Percentiles rank a stretch among this genome's conserved stretches.
Conservation (phyloP, 2,113 vertebrate genomes). For the Pollimyrus isidori region DNA sequence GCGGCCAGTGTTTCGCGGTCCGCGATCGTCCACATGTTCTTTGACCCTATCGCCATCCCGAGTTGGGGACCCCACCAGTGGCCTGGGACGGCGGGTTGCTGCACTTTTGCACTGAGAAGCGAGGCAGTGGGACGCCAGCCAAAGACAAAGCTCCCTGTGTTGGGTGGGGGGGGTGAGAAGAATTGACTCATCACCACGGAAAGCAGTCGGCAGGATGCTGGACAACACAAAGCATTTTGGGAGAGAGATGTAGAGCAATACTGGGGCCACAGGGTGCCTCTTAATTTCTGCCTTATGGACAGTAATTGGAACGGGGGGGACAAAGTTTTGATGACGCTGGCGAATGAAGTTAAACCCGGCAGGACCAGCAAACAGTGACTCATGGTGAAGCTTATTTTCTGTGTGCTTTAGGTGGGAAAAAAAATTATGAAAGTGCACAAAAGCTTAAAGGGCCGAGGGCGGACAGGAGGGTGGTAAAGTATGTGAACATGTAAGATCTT, state of each 20-base stretch:
- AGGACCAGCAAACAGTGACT: constrained; percentile 33
- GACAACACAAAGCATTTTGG: background rate
- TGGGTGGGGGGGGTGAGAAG: background rate
- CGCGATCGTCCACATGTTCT: background rate
- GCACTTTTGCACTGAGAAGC: background rate
- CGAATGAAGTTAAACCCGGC: background rate
- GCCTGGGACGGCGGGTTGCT: background rate
- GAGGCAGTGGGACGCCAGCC: background rate
- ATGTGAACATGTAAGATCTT: background rate
- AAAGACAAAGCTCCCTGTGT: background rate
- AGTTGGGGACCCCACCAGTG: background rate
- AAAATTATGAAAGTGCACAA: background rate
- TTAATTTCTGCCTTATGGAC: constrained; percentile 2
- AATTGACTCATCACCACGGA: constrained; percentile 1
- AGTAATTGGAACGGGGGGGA: background rate
- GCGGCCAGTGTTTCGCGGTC: background rate
- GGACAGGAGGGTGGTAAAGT: background rate
- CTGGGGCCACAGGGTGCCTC: background rate
- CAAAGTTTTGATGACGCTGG: background rate
- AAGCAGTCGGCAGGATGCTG: background rate
- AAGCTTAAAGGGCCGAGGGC: background rate
- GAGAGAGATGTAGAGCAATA: background rate
- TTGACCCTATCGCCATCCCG: background rate
- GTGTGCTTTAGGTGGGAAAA: constrained; percentile 17
- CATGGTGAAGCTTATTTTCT: constrained; percentile 18